Base-by-base conservation (phyloP, 2,113 vertebrate genomes). In the Spilogale gracilis region DNA sequence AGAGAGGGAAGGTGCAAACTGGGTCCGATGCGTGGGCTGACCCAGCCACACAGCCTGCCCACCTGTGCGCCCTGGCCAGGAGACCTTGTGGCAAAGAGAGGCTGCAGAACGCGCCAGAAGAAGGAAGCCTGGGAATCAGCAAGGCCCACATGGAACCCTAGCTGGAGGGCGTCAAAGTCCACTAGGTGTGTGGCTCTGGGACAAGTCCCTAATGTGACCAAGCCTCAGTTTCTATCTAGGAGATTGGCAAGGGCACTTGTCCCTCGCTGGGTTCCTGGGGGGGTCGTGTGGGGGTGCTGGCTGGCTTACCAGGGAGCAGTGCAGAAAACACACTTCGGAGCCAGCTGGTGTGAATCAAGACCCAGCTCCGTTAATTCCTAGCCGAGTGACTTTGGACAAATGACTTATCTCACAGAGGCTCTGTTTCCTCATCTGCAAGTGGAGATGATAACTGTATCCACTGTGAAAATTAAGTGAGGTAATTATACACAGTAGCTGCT, bases 371-470 rank as follows among this genome's bases (percentile, higher is more conserved):
- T 63, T 78, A n/a, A 91, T 61, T 48, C 82, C 67, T 2, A 32
- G 43, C 45, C 63, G 38, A 76, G 88, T 20, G 78, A 63, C 73
- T 80, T 21, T 3, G 3, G 60, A 91, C 60, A 81, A 87, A 90
- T 17, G 20, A 92, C 43, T 92, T 63, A 67, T 93, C 96, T 69
- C 32, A 3, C 27, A 6, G 52, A 17, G 63, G 63, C 73, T 67
- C 83, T 78, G 86, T 92, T 52, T 94, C 95, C 69, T 97, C 92
- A 87, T 90, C 92, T 84, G 67, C 73, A 76, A 82, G 92, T 61
- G 76, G 90, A 87, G 90, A 63, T 4, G n/a, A 74, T 52, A 71
- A 63, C 50, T 69, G 63, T 67, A 79, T 63, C 95, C 73, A 91
- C 4, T 74, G 79, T 87, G 92, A 92, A 96, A 94, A 89, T 86